Conservation (phyloP, 2,797 vertebrate species). For the Heteromormyrus szaboi region DNA sequence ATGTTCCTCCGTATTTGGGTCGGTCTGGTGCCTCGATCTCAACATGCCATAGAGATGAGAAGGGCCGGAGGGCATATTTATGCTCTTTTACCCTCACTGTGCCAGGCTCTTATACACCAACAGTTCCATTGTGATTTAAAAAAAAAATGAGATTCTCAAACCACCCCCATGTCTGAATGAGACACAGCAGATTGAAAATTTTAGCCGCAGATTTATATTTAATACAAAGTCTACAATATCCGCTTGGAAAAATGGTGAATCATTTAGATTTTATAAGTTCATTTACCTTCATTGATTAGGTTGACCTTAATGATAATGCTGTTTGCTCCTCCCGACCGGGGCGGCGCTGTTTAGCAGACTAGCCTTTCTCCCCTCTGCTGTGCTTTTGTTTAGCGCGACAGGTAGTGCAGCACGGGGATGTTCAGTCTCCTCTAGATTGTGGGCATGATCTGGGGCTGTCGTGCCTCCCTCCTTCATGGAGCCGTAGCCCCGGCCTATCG, state of each 20-base stretch:
- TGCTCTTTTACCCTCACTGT: background rate
- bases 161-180: background rate
- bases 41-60: background rate
- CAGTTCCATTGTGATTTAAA: background rate
- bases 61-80: background rate
- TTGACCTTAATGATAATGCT: background rate
- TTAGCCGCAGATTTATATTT: background rate
- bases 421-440: background rate
- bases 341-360: background rate
- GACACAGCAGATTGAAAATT: background rate
- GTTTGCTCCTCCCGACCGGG: background rate
- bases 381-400: background rate
- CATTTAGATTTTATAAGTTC: background rate
- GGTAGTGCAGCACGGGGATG: background rate
- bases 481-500: constrained; percentile 51
- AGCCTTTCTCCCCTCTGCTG: background rate
- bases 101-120: background rate
- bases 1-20: constrained; percentile 54
- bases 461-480: constrained; percentile 43
- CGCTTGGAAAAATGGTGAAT: background rate
- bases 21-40: constrained; percentile 23
- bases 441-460: background rate
- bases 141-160: background rate
- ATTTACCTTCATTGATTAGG: background rate
- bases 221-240: background rate